Conservation (phyloP, 2,797 vertebrate species). For the Propithecus perrieri region DNA sequence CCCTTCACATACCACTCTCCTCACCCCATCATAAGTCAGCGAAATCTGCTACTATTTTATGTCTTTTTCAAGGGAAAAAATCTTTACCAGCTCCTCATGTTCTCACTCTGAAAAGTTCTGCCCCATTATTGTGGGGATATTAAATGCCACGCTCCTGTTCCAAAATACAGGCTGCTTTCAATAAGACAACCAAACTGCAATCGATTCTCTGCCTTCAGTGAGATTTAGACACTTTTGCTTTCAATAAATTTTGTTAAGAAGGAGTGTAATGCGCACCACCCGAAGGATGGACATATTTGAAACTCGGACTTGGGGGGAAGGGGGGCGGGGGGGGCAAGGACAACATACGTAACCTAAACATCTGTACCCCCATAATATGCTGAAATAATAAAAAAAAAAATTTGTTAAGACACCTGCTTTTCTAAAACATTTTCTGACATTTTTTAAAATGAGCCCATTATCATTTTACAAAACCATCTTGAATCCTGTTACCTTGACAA, state of each 20-base stretch:
- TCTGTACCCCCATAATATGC: too few species aligned
- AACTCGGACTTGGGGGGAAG: too few species aligned
- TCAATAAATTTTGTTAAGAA: constrained; percentile 44
- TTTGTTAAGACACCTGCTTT: constrained; percentile 49
- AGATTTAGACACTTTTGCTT: constrained; percentile 57
- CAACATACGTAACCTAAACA: too few species aligned
- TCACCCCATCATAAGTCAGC: not conserved
- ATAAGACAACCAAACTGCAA: not conserved
- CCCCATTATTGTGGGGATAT: not conserved
- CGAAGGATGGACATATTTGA: too few species aligned
- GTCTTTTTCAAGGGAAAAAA: not conserved
- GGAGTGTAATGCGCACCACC: too few species aligned
- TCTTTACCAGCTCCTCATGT: not conserved
- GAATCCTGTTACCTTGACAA: constrained; percentile 67
- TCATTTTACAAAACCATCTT: constrained; percentile 61
- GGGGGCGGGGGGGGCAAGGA: too few species aligned
- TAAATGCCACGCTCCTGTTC: constrained; percentile 55
- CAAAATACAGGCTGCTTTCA: constrained; percentile 37
- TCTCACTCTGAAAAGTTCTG: constrained; percentile 25
- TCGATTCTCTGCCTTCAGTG: constrained; percentile 53
- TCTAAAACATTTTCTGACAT: constrained; percentile 54
- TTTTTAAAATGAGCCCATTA: constrained; percentile 58
- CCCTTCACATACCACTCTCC: not conserved
- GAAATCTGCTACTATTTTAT: constrained; percentile 1
- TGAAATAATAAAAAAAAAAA: too few species aligned